Evolutionary conservation across 2,113 vertebrate genomes (phyloP).

Genomic region (Riparia riparia): DNA sequence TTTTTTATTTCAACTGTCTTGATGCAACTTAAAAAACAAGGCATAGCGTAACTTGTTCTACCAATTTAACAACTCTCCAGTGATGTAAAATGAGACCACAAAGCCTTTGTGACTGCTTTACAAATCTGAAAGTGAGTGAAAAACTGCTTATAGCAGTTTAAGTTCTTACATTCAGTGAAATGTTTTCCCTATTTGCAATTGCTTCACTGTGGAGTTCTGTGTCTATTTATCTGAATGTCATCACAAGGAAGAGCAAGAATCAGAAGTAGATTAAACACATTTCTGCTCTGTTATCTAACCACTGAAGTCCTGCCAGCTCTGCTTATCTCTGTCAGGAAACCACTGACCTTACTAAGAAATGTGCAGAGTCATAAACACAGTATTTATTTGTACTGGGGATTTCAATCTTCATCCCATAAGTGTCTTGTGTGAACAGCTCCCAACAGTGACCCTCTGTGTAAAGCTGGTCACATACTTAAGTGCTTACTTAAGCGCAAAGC

Average conservation of each 20-base stretch:
- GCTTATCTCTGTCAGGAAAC: constrained; percentile 5
- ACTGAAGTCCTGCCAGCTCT: constrained; percentile 32
- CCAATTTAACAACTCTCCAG: neutral
- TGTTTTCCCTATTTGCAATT: neutral
- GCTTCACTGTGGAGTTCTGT: neutral
- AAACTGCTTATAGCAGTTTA: neutral
- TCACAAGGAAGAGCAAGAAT: neutral
- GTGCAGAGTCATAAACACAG: neutral
- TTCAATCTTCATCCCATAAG: neutral
- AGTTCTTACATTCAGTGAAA: neutral
- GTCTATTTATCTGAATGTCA: neutral
- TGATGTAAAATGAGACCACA: neutral
- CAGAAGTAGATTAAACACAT: constrained; percentile 32
- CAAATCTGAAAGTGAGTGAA: neutral
- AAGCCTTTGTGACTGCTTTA: neutral
- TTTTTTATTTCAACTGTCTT: neutral
- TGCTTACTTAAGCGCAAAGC: neutral
- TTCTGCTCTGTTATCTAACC: constrained; percentile 23
- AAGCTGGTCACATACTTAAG: neutral
- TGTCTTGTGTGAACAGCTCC: neutral
- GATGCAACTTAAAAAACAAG: neutral
- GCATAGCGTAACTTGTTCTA: neutral
- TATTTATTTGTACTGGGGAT: neutral
- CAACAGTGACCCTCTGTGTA: neutral
- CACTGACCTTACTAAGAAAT: neutral